Base-by-base conservation (phyloP, 2,888 invertebrate genomes). In the Octonoba sinensis region DNA sequence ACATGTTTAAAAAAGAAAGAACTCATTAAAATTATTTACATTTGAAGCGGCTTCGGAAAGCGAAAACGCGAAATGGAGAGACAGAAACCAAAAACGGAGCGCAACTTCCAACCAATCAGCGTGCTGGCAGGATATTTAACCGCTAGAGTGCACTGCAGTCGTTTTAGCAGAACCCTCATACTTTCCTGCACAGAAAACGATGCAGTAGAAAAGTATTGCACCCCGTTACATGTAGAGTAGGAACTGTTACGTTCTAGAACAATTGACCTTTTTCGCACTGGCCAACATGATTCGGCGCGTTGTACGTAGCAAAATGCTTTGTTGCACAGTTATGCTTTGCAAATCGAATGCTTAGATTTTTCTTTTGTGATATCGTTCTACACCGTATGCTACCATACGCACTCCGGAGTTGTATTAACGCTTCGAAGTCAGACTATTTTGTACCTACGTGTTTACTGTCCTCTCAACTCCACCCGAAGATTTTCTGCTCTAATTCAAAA, bases 91-190 rank as follows among this genome's bases (percentile, higher is more conserved):
- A 81, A 81, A 64, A 81, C 24, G 72, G 49, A 67, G 69, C 73
- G 60, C 54, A 81, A 81, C 79, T 81, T 81, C 66, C 22, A 11
- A 47, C 79, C 79, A 81, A 81, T 81, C 73, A 60, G n/a, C 22
- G 47, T 15, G 44, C 46, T 6, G 20, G 12, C 6, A 4, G 16
- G 27, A 1, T 3, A 20, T n/a, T 20, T 11, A 0, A n/a, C 24
- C 67, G 18, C 72, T 22, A 81, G 79, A 72, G 51, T 1, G 73
- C 46, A 73, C 67, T 46, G 16, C 65, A 6, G 22, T 49, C 64
- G 20, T 16, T 20, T 24, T 22, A 47, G 15, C 56, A 3, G 46
- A 57, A 77, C n/a, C 69, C 20, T 47, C 56, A 69, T 56, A 57
- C 54, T 57, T 57, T 46, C 47, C n/a, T 36, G 13, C 24, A 44